Conservation (phyloP, 2,888 invertebrate species). For the Apantesis nais region DNA sequence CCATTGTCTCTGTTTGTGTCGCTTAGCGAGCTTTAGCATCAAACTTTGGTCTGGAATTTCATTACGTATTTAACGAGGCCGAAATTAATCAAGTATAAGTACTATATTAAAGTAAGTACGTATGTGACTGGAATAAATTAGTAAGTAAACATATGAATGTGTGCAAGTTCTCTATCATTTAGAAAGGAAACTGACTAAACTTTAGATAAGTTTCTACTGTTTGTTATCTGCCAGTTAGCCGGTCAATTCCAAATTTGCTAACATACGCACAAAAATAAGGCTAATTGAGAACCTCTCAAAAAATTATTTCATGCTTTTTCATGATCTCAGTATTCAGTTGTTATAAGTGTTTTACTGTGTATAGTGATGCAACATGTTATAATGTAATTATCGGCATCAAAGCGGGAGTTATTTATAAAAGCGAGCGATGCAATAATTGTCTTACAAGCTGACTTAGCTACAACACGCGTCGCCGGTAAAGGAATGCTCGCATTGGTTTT, state of each 20-base stretch:
- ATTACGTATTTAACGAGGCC: not conserved
- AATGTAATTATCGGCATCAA: conserved; percentile 35
- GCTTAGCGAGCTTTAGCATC: not conserved
- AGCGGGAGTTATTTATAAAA: conserved; percentile 29
- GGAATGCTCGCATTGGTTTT: conserved; percentile 11
- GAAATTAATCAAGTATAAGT: not conserved
- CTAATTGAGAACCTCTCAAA: not conserved
- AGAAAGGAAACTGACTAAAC: not conserved
- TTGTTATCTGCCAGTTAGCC: not conserved
- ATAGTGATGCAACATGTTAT: conserved; percentile 19
- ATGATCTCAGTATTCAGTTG: not conserved
- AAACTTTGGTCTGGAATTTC: not conserved
- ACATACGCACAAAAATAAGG: too few relatives aligned
- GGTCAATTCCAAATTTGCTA: too few relatives aligned
- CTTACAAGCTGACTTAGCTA: conserved; percentile 16
- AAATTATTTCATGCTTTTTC: not conserved
- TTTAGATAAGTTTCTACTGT: not conserved
- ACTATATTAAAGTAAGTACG: not conserved
- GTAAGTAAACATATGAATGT: too few relatives aligned
- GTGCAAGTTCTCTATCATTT: too few relatives aligned
- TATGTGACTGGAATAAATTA: not conserved
- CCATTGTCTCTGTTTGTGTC: not conserved
- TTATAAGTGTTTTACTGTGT: conserved; percentile 2
- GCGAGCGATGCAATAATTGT: conserved; percentile 14
- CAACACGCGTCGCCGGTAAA: not conserved